phyloP scores from a whole-genome alignment of 1,140 invertebrate genomes.

The Nilaparvata lugens region DNA sequence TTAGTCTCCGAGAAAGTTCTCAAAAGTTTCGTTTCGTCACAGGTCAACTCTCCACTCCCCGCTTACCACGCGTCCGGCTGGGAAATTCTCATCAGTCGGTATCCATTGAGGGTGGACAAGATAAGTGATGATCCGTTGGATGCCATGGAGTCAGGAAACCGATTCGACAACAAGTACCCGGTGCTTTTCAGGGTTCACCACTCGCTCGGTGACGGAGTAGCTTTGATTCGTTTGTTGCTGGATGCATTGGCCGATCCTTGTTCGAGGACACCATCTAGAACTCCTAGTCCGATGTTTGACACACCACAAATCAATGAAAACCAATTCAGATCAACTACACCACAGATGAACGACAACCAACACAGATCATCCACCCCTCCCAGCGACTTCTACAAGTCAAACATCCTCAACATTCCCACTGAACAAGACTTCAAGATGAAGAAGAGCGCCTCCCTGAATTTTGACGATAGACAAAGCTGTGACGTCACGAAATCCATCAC shows the following conservation, averaged over 20 bases:
- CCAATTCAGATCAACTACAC: not conserved
- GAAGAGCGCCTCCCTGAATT: not conserved
- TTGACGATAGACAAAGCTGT: not conserved
- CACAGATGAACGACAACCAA: not conserved
- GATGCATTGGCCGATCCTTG: slow-evolving; percentile 35
- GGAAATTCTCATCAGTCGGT: slow-evolving; percentile 40
- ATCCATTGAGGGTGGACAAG: slow-evolving; percentile 16
- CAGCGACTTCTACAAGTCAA: not conserved
- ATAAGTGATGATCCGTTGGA: slow-evolving; percentile 16
- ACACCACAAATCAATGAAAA: not conserved
- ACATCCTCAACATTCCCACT: not conserved
- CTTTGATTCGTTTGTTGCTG: slow-evolving; percentile 39
- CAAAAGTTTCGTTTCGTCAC: slow-evolving; percentile 33
- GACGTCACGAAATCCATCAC: not conserved
- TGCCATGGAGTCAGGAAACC: slow-evolving; percentile 24
- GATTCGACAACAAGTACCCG: slow-evolving; percentile 28
- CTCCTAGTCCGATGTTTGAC: slow-evolving; percentile 18
- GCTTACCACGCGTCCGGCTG: slow-evolving; percentile 37
- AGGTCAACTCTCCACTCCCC: slow-evolving; percentile 36
- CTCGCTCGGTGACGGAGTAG: slow-evolving; percentile 40
- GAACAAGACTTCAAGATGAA: not conserved
- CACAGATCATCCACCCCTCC: not conserved
- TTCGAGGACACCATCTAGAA: slow-evolving; percentile 21
- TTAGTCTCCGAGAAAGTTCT: slow-evolving; percentile 28
- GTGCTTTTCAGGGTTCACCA: slow-evolving; percentile 44